These are phyloP conservation scores for Linnaemya tessellans DNA, from an alignment of 2,888 invertebrate species.

Conservation along the genomic window DNA sequence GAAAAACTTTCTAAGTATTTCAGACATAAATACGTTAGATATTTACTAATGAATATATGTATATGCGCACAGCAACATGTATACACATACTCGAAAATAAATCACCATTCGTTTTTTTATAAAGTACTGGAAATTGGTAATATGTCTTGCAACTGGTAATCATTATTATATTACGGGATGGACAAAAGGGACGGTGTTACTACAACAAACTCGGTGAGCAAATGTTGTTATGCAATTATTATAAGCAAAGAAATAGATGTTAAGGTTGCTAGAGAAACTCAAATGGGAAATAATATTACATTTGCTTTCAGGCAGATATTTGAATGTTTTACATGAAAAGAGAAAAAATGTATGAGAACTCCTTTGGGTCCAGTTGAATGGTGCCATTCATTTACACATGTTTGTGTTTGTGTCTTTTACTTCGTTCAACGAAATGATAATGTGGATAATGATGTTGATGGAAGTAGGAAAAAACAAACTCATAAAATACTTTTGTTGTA, in stretches of 20 bases:
- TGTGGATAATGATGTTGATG: constrained; percentile 30
- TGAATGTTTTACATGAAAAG: not conserved
- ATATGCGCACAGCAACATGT: not conserved
- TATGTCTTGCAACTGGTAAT: constrained; percentile 44
- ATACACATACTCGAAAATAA: not conserved
- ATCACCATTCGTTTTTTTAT: constrained; percentile 36
- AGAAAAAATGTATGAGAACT: constrained; percentile 35
- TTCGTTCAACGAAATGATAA: constrained; percentile 37
- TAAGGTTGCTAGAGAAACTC: constrained; percentile 17
- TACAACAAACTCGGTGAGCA: not conserved
- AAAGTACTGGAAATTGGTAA: not conserved
- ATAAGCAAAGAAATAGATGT: constrained; percentile 41
- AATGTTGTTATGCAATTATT: constrained; percentile 8
- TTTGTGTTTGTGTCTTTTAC: constrained; percentile 37
- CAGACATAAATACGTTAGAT: not conserved
- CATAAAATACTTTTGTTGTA: constrained; percentile 33
- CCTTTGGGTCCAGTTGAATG: constrained; percentile 66
- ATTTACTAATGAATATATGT: not conserved
- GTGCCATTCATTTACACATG: constrained; percentile 41
- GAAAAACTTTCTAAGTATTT: not conserved
- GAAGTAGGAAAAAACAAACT: constrained; percentile 26
- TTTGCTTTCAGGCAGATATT: not conserved
- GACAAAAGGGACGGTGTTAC: constrained; percentile 52
- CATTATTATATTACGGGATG: constrained; percentile 45
- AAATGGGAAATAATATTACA: constrained; percentile 32